Base-by-base conservation (phyloP, 2,797 vertebrate genomes). In the Silurus lanzhouensis region DNA sequence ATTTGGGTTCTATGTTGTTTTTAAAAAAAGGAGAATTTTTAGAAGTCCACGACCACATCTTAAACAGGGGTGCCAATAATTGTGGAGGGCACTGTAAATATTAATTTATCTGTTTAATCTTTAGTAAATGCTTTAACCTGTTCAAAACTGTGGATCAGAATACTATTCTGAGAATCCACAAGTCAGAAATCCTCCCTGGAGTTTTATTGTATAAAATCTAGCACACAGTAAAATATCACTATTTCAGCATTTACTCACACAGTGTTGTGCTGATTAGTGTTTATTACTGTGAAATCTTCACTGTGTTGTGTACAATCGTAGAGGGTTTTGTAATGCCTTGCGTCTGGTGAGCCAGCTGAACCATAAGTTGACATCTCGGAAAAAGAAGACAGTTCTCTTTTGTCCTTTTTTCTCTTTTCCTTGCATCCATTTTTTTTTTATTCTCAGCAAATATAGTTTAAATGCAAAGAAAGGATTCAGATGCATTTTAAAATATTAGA, bases 401-500 rank as follows among this genome's bases (percentile, higher is more conserved):
- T n/a, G 5, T 6, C 44, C 46, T 48, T 1, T n/a, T 52, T 74
- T n/a, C 22, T 52, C 20, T 46, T 22, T 70, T 46, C 9, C 9
- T 0, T 46, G 0, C 19, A 4, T 20, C 20, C 1, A 6, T n/a
- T n/a, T 72, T n/a, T 48, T 5, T 1, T 5, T 1, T n/a, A 74
- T 74, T n/a, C 22, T 52, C 20, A 38, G 17, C n/a, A 5, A n/a
- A 2, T 48, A 3, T 12, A 15, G 46, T 5, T 71, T 12, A 71
- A 20, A 46, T 70, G 31, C 7, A 6, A 70, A 46, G 38, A 6
- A 71, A 46, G 38, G 68, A 22, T 22, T 46, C 17, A 71, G 38
- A 15, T 0, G 4, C 38, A 22, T 46, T 31, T 31, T 13, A 44
- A 22, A n/a, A 52, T 52, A 52, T 14, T 38, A 48, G 48, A 52